phyloP scores from a whole-genome alignment of 2,888 invertebrate species.

The Automeris io region DNA sequence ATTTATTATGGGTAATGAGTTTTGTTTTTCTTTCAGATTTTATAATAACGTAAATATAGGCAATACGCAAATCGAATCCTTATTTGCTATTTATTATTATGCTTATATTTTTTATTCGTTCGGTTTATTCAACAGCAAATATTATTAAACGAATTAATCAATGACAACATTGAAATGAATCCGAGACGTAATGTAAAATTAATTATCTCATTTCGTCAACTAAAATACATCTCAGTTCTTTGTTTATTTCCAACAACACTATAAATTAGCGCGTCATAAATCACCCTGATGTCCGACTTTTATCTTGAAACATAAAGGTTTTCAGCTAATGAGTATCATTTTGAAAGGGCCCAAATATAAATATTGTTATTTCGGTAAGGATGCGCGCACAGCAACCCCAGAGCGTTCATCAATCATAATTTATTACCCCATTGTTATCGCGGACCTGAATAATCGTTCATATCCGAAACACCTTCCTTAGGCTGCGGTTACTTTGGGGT shows the following conservation, averaged over 20 bases:
- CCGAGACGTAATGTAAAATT: no score
- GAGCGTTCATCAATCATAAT: conserved; percentile 71
- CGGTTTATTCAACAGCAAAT: background rate
- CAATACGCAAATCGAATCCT: no score
- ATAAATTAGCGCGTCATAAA: background rate
- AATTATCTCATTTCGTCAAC: no score
- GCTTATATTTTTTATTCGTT: background rate
- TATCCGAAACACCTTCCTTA: conserved; percentile 67
- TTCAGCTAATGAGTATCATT: conserved; percentile 8
- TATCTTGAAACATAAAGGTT: background rate
- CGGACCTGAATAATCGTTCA: conserved; percentile 68
- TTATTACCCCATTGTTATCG: conserved; percentile 70
- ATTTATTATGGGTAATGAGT: no score
- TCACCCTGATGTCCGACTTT: background rate
- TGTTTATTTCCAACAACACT: background rate
- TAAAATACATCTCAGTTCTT: no score
- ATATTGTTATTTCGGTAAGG: conserved; percentile 53
- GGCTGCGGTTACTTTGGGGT: conserved; percentile 35
- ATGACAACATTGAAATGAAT: no score
- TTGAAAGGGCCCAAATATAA: conserved; percentile 24
- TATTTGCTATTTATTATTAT: no score
- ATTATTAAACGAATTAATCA: no score
- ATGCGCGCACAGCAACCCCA: conserved; percentile 37
- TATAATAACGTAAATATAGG: no score
- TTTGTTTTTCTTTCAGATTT: no score